Evolutionary conservation across 2,888 invertebrate species (phyloP), one percentile per base, ranked within the genome.

Genomic region (Mongoloraphidia duomilia): DNA sequence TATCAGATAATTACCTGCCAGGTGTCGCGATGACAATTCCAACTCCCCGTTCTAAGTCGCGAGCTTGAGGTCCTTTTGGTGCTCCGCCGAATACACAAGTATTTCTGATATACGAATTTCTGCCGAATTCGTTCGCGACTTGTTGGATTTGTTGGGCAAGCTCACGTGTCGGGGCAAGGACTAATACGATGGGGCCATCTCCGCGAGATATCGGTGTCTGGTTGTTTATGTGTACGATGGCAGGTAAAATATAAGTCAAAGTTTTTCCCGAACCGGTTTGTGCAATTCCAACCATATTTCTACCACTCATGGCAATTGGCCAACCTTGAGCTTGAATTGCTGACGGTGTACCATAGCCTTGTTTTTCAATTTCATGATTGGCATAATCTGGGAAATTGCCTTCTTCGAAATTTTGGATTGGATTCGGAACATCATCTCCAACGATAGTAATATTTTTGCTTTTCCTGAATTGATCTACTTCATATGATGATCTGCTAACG

Each of bases 81-180:
- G 92, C 90, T 34, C 93, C 93, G 49, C 93, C 93, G 70, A 91
- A 93, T 11, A 91, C 75, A 66, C 92, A 93, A 1, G 87, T 86
- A 61, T 88, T 86, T 52, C 85, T 76, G 52, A 92, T 80, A 58
- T 84, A 80, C 0, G 88, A 84, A 1, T 84, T 76, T 44, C 78
- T 76, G 5, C 90, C 90, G 72, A 91, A 93, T 61, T 89, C 86
- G 52, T 77, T 80, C 47, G 88, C 84, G 6, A 92, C 91, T 70
- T 88, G 84, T 63, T 88, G 85, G 53, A 88, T 89, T 66, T 90
- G 85, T 62, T 84, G 84, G 0, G 85, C 85, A 44, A 86, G 68
- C 62, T 86, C 85, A 59, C 85, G 71, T 2, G 86, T 86, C 1
- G 86, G 86, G 2, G 89, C 89, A 37, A 91, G 65, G 1, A 89